These are phyloP conservation scores for Mellilla xanthometata DNA, from an alignment of 2,888 invertebrate genomes.

Conservation along the genomic window DNA sequence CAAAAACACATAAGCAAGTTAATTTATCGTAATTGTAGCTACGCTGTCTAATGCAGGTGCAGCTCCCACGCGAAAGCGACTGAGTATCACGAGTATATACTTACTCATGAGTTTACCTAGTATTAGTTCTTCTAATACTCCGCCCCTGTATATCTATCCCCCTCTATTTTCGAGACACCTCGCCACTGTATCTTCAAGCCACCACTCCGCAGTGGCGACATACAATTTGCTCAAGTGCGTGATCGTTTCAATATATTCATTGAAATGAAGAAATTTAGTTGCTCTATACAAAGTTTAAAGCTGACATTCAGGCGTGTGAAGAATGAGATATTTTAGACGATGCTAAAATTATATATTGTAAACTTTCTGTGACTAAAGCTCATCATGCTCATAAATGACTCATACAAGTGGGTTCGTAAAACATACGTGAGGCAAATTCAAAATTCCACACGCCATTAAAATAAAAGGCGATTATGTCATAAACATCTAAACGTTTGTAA, in stretches of 20 bases:
- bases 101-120: neutral
- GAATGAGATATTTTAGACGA: too few species aligned
- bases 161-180: constrained; percentile 1
- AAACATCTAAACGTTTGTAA: constrained; percentile 6
- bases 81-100: constrained; percentile 26
- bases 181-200: too few species aligned
- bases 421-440: constrained; percentile 10
- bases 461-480: constrained; percentile 2
- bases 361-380: too few species aligned
- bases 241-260: constrained; percentile 13
- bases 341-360: too few species aligned
- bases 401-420: neutral
- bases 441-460: constrained; percentile 3
- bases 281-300: constrained; percentile 14
- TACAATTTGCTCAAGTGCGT: constrained; percentile 9
- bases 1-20: constrained; percentile 47
- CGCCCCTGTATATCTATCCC: neutral
- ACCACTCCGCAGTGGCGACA: neutral
- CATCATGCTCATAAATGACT: too few species aligned
- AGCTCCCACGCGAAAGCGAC: constrained; percentile 52
- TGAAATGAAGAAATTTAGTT: constrained; percentile 21
- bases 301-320: constrained; percentile 6
- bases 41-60: constrained; percentile 45
- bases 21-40: constrained; percentile 50
- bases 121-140: neutral